A percentile compares a stretch with the other conserved stretches of the same genome.
Conservation (phyloP, 2,888 invertebrate genomes). For the Drosophila subsilvestris region DNA sequence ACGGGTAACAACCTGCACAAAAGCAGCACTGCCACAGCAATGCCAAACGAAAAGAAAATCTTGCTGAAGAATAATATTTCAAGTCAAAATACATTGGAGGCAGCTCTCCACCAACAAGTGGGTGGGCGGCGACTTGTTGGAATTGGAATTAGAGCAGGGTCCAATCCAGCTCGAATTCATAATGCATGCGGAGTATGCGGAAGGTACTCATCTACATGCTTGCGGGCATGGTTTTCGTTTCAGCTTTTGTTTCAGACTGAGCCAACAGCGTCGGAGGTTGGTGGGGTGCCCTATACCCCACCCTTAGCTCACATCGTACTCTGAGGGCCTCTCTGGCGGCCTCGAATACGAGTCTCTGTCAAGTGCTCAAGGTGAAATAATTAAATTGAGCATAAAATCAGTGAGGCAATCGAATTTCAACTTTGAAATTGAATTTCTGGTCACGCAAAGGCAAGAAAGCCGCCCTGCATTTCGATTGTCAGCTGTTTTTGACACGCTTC, state of each 20-base stretch:
- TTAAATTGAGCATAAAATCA: slow-evolving; percentile 17
- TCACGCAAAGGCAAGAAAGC: slow-evolving; percentile 17
- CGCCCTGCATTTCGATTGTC: slow-evolving; percentile 8
- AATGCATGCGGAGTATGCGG: slow-evolving; percentile 11
- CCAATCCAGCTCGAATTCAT: slow-evolving; percentile 3
- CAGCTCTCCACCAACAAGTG: slow-evolving; percentile 33
- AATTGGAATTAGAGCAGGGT: background rate
- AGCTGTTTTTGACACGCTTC: slow-evolving; percentile 15
- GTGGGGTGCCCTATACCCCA: too few relatives aligned
- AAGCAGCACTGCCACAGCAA: background rate
- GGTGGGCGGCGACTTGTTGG: slow-evolving; percentile 21
- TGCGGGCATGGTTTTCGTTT: slow-evolving; percentile 2
- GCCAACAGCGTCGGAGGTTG: background rate
- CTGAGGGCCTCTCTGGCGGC: slow-evolving; percentile 8
- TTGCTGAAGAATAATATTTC: slow-evolving; percentile 38
- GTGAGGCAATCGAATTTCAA: slow-evolving; percentile 20
- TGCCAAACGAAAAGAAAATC: slow-evolving; percentile 40
- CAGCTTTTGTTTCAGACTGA: slow-evolving; percentile 19
- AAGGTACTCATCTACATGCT: slow-evolving; percentile 17
- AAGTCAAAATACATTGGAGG: background rate
- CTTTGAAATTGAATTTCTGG: slow-evolving; percentile 1
- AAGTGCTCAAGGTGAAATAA: slow-evolving; percentile 24
- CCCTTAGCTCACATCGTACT: slow-evolving; percentile 7
- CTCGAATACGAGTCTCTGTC: slow-evolving; percentile 9
- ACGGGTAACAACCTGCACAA: background rate